Base-by-base conservation (phyloP, 2,888 invertebrate genomes). In the Teinopalpus imperialis region DNA sequence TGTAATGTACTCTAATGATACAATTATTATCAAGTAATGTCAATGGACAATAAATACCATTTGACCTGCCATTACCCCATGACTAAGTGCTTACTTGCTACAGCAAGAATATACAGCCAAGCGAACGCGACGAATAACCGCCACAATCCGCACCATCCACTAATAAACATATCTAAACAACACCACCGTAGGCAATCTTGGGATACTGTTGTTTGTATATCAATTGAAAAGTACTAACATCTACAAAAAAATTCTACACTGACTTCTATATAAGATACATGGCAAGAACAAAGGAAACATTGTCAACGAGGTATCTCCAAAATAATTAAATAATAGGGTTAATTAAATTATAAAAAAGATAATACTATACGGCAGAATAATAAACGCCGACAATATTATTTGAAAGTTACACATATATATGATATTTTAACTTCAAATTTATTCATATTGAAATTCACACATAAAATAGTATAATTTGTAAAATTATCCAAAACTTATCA, bases 401-500 rank as follows among this genome's bases (percentile, higher is more conserved):
- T 63, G 60, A 64, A 68, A 68, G 65, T 63, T 69, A 71, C 71
- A 69, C 63, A 66, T 68, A 66, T 63, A 53, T 39, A 65, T 69
- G 65, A 64, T 69, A 77, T 69, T 66, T 73, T 66, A 57, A 79
- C 74, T 75, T 81, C 64, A 63, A 80, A 80, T 81, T 83, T 81
- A 68, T 74, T 70, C 69, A 78, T 77, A 77, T 78, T 79, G 82
- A 82, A 86, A 81, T 82, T 79, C 80, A 83, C 85, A 86, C 81
- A 81, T 77, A 88, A 86, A 85, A 85, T 86, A 86, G 85, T 86
- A 86, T 79, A 86, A 87, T 85, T 88, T 88, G 88, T 88, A 88
- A 88, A 88, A 88, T 86, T 85, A 87, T 88, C 88, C 82, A 88
- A 88, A 88, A 88, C 85, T 81, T 88, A 88, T 88, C 87, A 88